Conservation (phyloP, 1,140 invertebrate genomes). For the Phymastichus coffea region DNA sequence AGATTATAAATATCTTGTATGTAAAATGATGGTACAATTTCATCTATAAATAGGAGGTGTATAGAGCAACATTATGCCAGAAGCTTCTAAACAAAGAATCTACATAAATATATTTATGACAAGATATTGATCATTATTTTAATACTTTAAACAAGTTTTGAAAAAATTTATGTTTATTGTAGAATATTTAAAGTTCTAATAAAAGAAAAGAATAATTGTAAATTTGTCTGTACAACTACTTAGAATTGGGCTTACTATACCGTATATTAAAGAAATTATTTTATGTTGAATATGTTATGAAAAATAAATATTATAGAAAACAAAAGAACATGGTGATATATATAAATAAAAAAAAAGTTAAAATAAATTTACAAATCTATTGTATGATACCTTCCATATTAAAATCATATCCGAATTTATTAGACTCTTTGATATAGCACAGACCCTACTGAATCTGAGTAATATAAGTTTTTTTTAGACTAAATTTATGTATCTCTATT, state of each 20-base stretch:
- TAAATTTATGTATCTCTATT: too few relatives aligned
- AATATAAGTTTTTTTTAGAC: too few relatives aligned
- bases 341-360: constrained; percentile 25
- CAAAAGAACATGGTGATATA: constrained; percentile 24
- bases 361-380: too few relatives aligned
- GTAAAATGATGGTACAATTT: constrained; percentile 40
- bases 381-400: too few relatives aligned
- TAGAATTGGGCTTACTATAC: constrained; percentile 21
- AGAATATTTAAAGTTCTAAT: constrained; percentile 18
- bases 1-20: constrained; percentile 17
- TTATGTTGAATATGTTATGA: constrained; percentile 22
- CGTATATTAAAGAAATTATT: constrained; percentile 12
- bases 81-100: constrained; percentile 50
- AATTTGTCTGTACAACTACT: constrained; percentile 18
- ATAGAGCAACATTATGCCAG: constrained; percentile 46
- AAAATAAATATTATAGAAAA: constrained; percentile 23
- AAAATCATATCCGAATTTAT: too few relatives aligned
- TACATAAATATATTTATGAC: constrained; percentile 44
- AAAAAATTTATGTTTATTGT: constrained; percentile 21
- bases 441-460: too few relatives aligned
- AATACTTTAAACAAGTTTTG: constrained; percentile 24
- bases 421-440: too few relatives aligned
- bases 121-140: constrained; percentile 29
- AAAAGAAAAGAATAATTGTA: constrained; percentile 18
- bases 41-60: constrained; percentile 44